Percentiles rank a stretch among this genome's conserved stretches.
Evolutionary conservation across 2,113 vertebrate species (phyloP).

Genomic region (Vireo altiloquus): DNA sequence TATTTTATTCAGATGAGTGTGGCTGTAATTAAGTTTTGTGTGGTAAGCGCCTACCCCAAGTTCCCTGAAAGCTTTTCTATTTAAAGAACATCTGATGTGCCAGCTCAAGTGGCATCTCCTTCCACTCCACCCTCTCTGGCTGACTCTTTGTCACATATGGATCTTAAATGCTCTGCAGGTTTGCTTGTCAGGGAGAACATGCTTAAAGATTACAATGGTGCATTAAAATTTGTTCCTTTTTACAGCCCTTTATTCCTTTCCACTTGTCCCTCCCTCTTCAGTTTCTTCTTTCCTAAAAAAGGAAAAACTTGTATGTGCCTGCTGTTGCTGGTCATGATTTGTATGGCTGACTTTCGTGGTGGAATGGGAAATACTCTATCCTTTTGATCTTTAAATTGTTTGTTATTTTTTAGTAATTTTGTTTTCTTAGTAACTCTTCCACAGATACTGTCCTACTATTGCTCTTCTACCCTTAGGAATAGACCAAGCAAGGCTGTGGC

Average conservation of each 20-base stretch:
- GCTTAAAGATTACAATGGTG: background rate
- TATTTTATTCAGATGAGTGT: background rate
- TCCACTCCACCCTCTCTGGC: slow-evolving; percentile 27
- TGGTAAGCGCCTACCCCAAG: background rate
- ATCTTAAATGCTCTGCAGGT: slow-evolving; percentile 20
- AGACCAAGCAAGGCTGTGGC: background rate
- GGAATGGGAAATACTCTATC: background rate
- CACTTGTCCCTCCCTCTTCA: background rate
- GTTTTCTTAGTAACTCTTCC: background rate
- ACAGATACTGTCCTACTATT: background rate
- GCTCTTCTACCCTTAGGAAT: background rate
- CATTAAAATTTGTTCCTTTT: background rate
- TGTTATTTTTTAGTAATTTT: background rate
- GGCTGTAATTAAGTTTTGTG: slow-evolving; percentile 10
- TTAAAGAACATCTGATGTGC: slow-evolving; percentile 43
- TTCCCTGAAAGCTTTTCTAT: slow-evolving; percentile 52
- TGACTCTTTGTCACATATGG: slow-evolving; percentile 14
- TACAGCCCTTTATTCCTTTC: background rate
- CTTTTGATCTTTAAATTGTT: background rate
- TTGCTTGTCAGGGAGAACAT: background rate
- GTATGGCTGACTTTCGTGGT: background rate
- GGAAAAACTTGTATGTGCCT: background rate
- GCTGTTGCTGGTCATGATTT: background rate
- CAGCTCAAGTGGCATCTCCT: slow-evolving; percentile 59
- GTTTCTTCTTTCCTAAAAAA: background rate